Conservation (phyloP, 2,888 invertebrate genomes). For the Aromia moschata region DNA sequence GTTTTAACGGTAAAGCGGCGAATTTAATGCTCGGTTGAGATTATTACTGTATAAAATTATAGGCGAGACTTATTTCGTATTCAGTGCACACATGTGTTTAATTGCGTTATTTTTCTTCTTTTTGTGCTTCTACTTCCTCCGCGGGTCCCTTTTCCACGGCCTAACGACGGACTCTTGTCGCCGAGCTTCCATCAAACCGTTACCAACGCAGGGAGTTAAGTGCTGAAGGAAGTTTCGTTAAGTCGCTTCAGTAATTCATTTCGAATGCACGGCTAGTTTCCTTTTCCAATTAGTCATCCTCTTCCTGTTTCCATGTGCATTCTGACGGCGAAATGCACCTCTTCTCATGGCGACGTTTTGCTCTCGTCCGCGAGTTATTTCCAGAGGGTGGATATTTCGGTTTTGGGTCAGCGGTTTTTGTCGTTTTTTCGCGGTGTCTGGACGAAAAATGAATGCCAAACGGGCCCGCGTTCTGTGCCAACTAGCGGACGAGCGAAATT, state of each 20-base stretch:
- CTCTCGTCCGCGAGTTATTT: conserved; percentile 15
- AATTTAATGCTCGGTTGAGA: conserved; percentile 26
- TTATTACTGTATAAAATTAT: conserved; percentile 28
- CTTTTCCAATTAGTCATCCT: conserved; percentile 23
- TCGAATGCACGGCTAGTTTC: conserved; percentile 22
- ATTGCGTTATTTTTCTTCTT: conserved; percentile 27
- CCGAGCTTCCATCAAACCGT: neutral
- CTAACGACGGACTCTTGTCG: neutral
- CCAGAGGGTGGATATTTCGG: conserved; percentile 16
- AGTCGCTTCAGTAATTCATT: conserved; percentile 23
- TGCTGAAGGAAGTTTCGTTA: neutral
- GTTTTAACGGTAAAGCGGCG: conserved; percentile 22
- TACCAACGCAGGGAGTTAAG: neutral
- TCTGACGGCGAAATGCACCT: conserved; percentile 16
- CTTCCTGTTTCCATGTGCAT: conserved; percentile 20
- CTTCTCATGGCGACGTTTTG: conserved; percentile 5
- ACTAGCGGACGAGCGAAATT: neutral
- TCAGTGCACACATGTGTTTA: conserved; percentile 27
- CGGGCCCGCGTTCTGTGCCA: neutral
- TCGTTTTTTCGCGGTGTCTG: neutral
- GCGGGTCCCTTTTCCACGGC: conserved; percentile 10
- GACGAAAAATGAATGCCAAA: neutral
- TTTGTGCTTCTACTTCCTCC: conserved; percentile 24
- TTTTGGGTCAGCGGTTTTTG: conserved; percentile 21
- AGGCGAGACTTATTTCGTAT: conserved; percentile 28